These are phyloP conservation scores for Columba livia DNA, from an alignment of 2,113 vertebrate species.

Conservation along the genomic window DNA sequence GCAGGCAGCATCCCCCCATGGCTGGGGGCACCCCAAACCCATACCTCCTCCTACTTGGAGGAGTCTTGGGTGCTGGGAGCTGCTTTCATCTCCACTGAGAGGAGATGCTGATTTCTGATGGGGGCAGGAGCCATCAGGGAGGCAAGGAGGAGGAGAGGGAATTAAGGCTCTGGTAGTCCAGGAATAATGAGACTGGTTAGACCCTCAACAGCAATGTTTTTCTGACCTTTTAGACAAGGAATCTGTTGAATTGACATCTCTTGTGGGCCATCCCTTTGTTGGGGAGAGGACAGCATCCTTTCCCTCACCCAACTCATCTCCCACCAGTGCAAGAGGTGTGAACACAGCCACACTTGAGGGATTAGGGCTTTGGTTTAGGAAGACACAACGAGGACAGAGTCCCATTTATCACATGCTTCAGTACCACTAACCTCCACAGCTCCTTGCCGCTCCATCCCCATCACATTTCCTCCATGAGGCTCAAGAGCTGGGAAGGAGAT, in stretches of 20 bases:
- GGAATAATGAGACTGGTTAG: background rate
- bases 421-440: background rate
- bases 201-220: background rate
- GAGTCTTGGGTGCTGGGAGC: background rate
- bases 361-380: background rate
- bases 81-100: background rate
- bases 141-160: background rate
- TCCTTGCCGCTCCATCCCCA: background rate
- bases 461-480: background rate
- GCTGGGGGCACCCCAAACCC: background rate
- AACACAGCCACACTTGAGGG: background rate
- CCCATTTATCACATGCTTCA: background rate
- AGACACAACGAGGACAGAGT: background rate
- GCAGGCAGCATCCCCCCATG: background rate
- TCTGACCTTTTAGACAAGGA: background rate
- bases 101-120: background rate
- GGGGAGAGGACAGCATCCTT: background rate
- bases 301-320: background rate
- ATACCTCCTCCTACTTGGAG: background rate
- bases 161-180: background rate
- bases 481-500: background rate
- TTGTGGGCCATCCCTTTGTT: background rate
- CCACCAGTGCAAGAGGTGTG: background rate
- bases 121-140: fast-evolving
- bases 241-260: background rate